Evolutionary conservation across 2,888 invertebrate species (phyloP), one percentile per base, ranked within the genome.

Genomic region (Thera britannica): DNA sequence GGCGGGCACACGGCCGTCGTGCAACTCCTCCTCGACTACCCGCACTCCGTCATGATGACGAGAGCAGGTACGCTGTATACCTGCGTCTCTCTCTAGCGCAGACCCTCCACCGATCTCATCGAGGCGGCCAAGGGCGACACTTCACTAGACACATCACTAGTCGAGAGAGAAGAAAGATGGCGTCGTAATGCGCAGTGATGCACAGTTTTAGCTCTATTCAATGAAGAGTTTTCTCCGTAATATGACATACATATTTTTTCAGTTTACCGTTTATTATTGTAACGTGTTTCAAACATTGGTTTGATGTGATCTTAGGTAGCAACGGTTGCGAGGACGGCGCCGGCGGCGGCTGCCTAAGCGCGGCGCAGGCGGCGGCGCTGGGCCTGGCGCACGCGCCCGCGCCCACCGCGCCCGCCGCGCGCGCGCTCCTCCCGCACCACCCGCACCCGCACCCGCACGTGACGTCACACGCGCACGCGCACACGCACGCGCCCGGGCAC

Each of bases 1-100:
- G 99, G 99, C 60, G 99, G 99, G 0, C 99, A 99, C 90, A 98
- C 98, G 35, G 96, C 96, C 76, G 98, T 99, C 68, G 99, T 99
- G 70, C 98, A 98, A 90, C 94, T 99, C 79, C 94, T 99, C 76
- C 95, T 99, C 75, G 99, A 99, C 91, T 99, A 97, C 93, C 98
- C 98, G 44, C 97, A 97, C 92, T 96, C 97, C 83, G 96, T 97
- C 87, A 95, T 96, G 95, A 94, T 97, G 93, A 95, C 95, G 12
- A 34, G 63, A 52, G 64, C 58, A 62, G 62, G 56, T 62, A 52
- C 34, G 51, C 8, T 2, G 8, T 4, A 12, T 44, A 44, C 7
- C 44, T 49, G 4, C 49, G 3, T 12, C 51, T 23, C 23, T 51
- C 5, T 54, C 36, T 36, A 54, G 4, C 54, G 11, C 4, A 4